A percentile compares a stretch with the other conserved stretches of the same genome.
These are phyloP conservation scores for Heptranchias perlo DNA, from an alignment of 2,113 vertebrate species.

Conservation along the genomic window DNA sequence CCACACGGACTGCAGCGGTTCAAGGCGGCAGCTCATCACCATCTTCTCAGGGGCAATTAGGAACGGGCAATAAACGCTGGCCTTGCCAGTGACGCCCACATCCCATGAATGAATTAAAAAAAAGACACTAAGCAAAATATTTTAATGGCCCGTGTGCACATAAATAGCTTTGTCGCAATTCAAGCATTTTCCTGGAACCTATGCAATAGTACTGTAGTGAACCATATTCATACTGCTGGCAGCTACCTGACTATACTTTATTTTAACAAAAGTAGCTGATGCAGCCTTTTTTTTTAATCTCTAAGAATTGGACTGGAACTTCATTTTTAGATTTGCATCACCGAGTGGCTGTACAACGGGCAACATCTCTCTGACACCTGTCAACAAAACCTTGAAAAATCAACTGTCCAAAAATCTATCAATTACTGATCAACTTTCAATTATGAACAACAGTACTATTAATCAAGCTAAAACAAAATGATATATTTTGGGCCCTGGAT, in stretches of 20 bases:
- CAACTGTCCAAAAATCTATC: not conserved
- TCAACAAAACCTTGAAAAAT: not conserved
- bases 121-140: not conserved
- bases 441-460: not conserved
- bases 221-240: not conserved
- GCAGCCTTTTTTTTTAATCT: not conserved
- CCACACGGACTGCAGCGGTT: too few relatives aligned
- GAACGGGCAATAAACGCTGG: too few relatives aligned
- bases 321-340: not conserved
- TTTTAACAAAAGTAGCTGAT: not conserved
- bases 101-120: too few relatives aligned
- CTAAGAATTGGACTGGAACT: not conserved
- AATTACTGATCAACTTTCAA: not conserved
- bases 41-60: too few relatives aligned
- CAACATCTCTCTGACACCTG: not conserved
- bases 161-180: not conserved
- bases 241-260: not conserved
- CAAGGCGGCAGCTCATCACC: too few relatives aligned
- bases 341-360: not conserved
- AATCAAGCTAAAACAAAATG: not conserved
- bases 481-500: not conserved
- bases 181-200: not conserved
- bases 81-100: too few relatives aligned
- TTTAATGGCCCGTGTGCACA: not conserved
- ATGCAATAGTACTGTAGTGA: not conserved